Base-by-base conservation (phyloP, 2,113 vertebrate species). In the Conger conger region DNA sequence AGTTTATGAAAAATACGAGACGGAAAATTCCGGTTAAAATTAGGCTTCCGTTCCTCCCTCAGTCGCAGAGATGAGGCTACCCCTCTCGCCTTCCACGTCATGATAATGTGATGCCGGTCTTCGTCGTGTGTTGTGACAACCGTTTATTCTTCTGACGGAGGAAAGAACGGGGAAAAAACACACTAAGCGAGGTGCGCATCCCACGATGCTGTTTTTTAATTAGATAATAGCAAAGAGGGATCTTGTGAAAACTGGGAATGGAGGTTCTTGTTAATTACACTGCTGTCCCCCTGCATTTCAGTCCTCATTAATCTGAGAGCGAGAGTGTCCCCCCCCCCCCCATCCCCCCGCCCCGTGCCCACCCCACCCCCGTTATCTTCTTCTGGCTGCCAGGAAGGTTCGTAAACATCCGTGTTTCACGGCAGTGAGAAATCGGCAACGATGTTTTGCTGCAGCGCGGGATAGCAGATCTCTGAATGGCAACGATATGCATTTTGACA, bases 181-280 rank as follows among this genome's bases (percentile, higher is more conserved):
- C 45, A n/a, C 5, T 54, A 76, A 85, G 40, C 6, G 54, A 53
- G 54, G 37, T 33, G 80, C 42, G 45, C 40, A 73, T 88, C 85
- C 60, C 83, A 60, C 76, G 78, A 68, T 54, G 36, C 82, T 17
- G 80, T 35, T 86, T 80, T 83, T 87, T 83, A 88, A 88, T 88
- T 88, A 88, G 80, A 85, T 82, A 78, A 50, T 77, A 81, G 42
- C 80, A 11, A 63, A 45, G 37, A 38, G 82, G 33, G 33, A 79
- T 84, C 83, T 38, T 27, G 35, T 2, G 33, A 54, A 76, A 57
- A 50, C 23, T 42, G 36, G 76, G 78, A 73, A 63, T 38, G 80
- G 79, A 73, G 77, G 82, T 50, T 81, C 84, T 77, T 83, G 85
- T 86, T 86, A 86, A 83, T 86, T 86, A 86, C 85, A 82, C 60